These are phyloP conservation scores for Machaerirhynchus nigripectus DNA, from an alignment of 2,113 vertebrate species.

Conservation along the genomic window DNA sequence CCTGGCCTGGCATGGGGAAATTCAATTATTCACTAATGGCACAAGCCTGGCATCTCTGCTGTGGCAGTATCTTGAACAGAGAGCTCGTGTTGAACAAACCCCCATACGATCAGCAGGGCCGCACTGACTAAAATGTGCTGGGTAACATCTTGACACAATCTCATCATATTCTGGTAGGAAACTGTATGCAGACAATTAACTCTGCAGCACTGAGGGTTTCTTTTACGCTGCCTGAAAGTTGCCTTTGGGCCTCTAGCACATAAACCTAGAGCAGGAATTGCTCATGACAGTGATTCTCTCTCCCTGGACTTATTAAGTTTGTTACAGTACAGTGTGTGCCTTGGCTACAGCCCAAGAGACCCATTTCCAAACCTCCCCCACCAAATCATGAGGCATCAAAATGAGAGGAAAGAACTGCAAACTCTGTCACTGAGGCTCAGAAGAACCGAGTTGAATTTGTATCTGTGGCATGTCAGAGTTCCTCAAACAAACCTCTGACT, in stretches of 20 bases:
- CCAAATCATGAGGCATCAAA: neutral
- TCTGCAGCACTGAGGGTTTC: neutral
- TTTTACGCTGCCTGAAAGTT: neutral
- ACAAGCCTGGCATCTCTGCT: neutral
- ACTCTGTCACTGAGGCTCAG: neutral
- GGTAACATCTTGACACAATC: neutral
- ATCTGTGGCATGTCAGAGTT: neutral
- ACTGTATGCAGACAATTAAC: neutral
- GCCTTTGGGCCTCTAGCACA: neutral
- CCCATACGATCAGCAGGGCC: fast-evolving
- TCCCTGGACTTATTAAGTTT: neutral
- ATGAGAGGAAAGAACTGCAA: neutral
- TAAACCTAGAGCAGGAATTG: neutral
- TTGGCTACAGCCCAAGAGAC: neutral
- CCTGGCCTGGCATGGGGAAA: neutral
- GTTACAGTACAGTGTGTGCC: neutral
- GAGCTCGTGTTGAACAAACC: neutral
- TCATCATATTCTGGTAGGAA: neutral
- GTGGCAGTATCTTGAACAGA: neutral
- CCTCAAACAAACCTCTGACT: neutral
- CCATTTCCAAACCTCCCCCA: neutral
- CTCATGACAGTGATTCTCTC: neutral
- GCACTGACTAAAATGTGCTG: neutral
- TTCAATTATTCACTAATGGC: neutral
- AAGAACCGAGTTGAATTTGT: neutral